These are phyloP conservation scores for Syrista parreyssii DNA, from an alignment of 2,888 invertebrate species.

Conservation along the genomic window DNA sequence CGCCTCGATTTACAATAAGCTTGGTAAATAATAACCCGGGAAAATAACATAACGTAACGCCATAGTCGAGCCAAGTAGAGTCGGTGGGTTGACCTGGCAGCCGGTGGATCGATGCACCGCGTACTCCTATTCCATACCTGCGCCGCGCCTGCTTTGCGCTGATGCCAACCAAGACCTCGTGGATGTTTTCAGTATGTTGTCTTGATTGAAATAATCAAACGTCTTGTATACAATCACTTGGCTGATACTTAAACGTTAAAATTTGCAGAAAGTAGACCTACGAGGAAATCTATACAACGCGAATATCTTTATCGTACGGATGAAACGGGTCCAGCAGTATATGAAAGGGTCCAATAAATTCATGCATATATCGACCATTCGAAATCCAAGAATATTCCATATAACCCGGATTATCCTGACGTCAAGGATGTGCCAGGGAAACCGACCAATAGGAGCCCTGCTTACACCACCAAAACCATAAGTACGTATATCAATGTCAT, in stretches of 20 bases:
- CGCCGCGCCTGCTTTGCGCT: constrained; percentile 52
- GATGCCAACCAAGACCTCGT: constrained; percentile 47
- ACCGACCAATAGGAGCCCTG: not conserved
- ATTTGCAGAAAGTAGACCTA: not conserved
- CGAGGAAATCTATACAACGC: not conserved
- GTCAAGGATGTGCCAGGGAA: not conserved
- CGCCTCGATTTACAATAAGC: constrained; percentile 27
- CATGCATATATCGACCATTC: not conserved
- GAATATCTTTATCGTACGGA: not conserved
- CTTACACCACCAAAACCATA: not conserved
- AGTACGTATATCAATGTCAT: not conserved
- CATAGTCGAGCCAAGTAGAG: not conserved
- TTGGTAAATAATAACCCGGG: constrained; percentile 43
- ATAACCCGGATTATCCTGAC: not conserved
- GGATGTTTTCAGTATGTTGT: constrained; percentile 34
- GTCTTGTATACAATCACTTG: not conserved
- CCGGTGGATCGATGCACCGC: constrained; percentile 54
- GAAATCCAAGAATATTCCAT: not conserved
- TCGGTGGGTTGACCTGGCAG: constrained; percentile 47
- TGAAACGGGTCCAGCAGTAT: not conserved
- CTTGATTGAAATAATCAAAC: not conserved
- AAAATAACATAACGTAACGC: constrained; percentile 18
- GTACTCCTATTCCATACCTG: constrained; percentile 37
- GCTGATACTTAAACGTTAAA: not conserved
- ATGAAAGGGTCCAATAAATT: not conserved